phyloP scores from a whole-genome alignment of 2,888 invertebrate species.

The Phaedon cochleariae region DNA sequence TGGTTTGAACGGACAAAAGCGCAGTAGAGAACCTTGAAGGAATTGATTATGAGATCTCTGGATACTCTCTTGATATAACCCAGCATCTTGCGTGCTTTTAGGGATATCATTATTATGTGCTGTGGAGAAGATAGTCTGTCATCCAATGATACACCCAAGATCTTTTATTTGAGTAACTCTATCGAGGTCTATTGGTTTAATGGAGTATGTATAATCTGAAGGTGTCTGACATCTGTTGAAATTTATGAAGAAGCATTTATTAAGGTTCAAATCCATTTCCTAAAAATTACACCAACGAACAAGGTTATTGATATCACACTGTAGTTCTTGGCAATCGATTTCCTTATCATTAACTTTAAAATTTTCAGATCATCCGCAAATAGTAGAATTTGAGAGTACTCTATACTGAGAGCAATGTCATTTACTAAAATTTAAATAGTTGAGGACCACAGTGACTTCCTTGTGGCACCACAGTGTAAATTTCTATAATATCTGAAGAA shows the following conservation, averaged over 20 bases:
- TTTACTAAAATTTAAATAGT: background rate
- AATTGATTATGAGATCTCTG: background rate
- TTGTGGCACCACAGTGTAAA: background rate
- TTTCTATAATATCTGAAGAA: background rate
- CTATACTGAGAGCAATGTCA: background rate
- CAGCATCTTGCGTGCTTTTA: background rate
- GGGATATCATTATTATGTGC: background rate
- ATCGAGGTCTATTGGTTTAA: background rate
- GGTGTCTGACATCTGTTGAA: background rate
- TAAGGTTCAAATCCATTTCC: background rate
- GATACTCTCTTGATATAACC: background rate
- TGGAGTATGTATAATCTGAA: background rate
- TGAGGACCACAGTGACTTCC: background rate
- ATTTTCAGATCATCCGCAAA: background rate
- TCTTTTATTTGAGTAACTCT: constrained; percentile 6
- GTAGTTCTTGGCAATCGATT: background rate
- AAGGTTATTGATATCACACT: background rate
- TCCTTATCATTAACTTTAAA: background rate
- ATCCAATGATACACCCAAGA: constrained; percentile 1
- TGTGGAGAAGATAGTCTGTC: background rate
- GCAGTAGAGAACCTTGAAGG: background rate
- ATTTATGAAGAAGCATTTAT: constrained; percentile 3
- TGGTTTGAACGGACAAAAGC: background rate
- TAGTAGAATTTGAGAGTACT: background rate
- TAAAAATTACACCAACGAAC: background rate